phyloP scores from a whole-genome alignment of 2,888 invertebrate species.

The Sturmia bella region DNA sequence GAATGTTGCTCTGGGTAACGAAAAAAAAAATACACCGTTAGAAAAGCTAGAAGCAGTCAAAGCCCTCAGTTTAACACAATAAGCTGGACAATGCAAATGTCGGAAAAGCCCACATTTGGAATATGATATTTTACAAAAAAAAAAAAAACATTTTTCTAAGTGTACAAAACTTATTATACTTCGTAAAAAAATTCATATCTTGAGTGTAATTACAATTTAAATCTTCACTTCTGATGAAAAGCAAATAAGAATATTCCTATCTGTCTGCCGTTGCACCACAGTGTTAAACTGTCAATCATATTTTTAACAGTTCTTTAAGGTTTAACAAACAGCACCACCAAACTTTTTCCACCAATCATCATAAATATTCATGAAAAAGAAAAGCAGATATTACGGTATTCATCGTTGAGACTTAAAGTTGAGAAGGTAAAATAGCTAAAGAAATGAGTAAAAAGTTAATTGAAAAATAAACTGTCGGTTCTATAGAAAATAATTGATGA shows the following conservation, averaged over 20 bases:
- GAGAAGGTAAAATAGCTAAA: background rate
- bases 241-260: slow-evolving; percentile 41
- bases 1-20: slow-evolving; percentile 35
- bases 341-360: slow-evolving; percentile 3
- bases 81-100: no score
- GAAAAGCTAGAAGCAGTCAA: no score
- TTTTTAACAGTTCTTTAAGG: slow-evolving; percentile 26
- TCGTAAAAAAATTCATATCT: no score
- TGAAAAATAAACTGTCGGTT: slow-evolving; percentile 5
- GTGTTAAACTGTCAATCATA: slow-evolving; percentile 68
- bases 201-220: slow-evolving; percentile 42
- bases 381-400: slow-evolving; percentile 44
- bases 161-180: no score
- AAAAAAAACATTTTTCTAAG: no score
- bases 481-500: slow-evolving; percentile 51
- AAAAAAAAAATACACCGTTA: background rate
- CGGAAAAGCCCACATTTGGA: no score
- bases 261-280: slow-evolving; percentile 56
- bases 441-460: slow-evolving; percentile 29
- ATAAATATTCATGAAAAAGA: slow-evolving; percentile 10
- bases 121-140: no score
- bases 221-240: slow-evolving; percentile 16
- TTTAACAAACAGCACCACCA: background rate
- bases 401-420: slow-evolving; percentile 30
- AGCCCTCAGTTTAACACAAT: no score